Evolutionary conservation across 2,797 vertebrate genomes (phyloP).

Genomic region (Sorex maritimensis): DNA sequence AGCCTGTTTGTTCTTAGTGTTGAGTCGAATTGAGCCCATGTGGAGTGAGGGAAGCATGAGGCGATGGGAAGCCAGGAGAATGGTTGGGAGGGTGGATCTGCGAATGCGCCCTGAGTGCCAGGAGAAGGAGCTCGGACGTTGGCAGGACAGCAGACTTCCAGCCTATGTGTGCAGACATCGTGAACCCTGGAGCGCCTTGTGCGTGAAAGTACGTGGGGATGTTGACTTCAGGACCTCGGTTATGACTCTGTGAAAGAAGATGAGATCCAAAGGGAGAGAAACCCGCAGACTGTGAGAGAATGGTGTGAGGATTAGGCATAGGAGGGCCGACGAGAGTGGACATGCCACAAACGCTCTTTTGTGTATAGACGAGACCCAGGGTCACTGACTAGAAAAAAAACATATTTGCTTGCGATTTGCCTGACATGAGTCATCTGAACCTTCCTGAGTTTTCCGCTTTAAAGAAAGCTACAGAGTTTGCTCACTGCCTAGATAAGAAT

Average conservation of each 20-base stretch:
- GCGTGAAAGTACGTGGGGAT: not conserved
- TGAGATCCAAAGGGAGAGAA: not conserved
- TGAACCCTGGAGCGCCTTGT: not conserved
- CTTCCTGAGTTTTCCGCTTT: not conserved
- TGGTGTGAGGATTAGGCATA: too few relatives aligned
- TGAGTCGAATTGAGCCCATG: not conserved
- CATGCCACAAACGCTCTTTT: fast-evolving
- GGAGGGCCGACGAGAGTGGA: too few relatives aligned
- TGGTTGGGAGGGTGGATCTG: too few relatives aligned
- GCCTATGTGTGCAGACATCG: not conserved
- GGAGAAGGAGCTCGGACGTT: not conserved
- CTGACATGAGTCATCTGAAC: not conserved
- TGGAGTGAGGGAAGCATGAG: not conserved
- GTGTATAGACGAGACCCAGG: not conserved
- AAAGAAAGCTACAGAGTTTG: not conserved
- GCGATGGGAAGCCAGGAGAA: not conserved
- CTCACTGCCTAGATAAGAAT: not conserved
- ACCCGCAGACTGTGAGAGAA: not conserved
- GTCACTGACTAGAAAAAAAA: not conserved
- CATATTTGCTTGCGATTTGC: not conserved
- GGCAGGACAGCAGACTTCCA: not conserved
- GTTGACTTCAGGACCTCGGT: not conserved
- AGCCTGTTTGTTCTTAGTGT: not conserved
- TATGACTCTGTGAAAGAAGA: not conserved
- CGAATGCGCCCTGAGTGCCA: not conserved